phyloP scores from a whole-genome alignment of 2,797 vertebrate genomes.

The Xenopus petersii region DNA sequence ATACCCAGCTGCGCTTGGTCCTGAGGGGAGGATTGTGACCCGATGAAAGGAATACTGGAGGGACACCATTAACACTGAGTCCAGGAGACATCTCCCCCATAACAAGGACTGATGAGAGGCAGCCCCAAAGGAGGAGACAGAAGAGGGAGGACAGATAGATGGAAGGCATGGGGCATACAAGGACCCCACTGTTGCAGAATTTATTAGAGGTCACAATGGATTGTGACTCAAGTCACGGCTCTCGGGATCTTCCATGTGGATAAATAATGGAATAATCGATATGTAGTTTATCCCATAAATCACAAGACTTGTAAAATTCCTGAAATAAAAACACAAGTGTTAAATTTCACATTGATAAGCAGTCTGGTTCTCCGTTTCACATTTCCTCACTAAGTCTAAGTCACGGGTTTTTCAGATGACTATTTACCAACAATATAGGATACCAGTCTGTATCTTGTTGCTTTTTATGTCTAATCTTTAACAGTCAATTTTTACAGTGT shows the following conservation, averaged over 20 bases:
- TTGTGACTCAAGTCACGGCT: conserved; percentile 12
- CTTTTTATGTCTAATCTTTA: too few relatives aligned
- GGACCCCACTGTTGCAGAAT: conserved; percentile 9
- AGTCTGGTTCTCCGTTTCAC: background rate
- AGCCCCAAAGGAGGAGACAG: conserved; percentile 66
- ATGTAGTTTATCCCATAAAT: conserved; percentile 29
- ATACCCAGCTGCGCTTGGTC: conserved; percentile 88
- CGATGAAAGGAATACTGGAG: conserved; percentile 50
- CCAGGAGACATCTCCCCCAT: conserved; percentile 56
- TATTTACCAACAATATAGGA: too few relatives aligned
- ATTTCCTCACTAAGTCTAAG: too few relatives aligned
- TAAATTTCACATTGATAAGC: background rate
- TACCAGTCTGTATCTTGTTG: too few relatives aligned
- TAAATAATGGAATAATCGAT: background rate
- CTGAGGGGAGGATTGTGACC: conserved; percentile 70
- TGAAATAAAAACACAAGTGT: conserved; percentile 22
- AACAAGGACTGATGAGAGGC: conserved; percentile 64
- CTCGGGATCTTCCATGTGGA: conserved; percentile 37
- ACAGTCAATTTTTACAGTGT: too few relatives aligned
- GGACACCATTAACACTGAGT: conserved; percentile 54
- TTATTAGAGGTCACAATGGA: conserved; percentile 21
- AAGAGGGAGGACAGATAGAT: conserved; percentile 43
- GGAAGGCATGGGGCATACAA: conserved; percentile 34
- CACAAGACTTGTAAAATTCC: conserved; percentile 1
- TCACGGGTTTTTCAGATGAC: too few relatives aligned